These are phyloP conservation scores for Microctenopoma steveboyesi DNA, from an alignment of 2,797 vertebrate genomes.

Conservation along the genomic window DNA sequence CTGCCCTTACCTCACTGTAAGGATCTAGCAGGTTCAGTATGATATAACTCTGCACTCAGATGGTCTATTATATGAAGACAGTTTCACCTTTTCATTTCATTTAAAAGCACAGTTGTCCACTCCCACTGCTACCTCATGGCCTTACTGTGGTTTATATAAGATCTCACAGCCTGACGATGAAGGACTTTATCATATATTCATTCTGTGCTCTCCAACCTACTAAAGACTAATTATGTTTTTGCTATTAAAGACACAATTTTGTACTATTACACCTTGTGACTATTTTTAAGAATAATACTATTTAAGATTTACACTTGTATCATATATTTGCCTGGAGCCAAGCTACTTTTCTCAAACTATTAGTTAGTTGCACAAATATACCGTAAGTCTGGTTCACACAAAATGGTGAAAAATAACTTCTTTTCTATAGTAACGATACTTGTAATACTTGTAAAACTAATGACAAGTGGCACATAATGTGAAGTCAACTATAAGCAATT, in stretches of 20 bases:
- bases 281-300: constrained; percentile 12
- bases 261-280: constrained; percentile 24
- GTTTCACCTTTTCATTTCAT: constrained; percentile 65
- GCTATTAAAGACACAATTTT: constrained; percentile 26
- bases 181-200: constrained; percentile 42
- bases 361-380: constrained; percentile 9
- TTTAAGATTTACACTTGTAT: constrained; percentile 32
- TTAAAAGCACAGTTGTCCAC: constrained; percentile 52
- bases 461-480: no score
- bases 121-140: constrained; percentile 44
- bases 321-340: constrained; percentile 1
- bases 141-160: constrained; percentile 53
- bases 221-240: constrained; percentile 37
- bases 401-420: no score
- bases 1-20: constrained; percentile 26
- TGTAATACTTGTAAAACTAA: no score
- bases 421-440: no score
- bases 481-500: no score
- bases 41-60: constrained; percentile 62
- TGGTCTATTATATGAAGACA: constrained; percentile 49
- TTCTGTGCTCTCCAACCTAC: constrained; percentile 44
- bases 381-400: not conserved
- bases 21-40: constrained; percentile 38
- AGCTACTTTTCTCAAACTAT: constrained; percentile 5
- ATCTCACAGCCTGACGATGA: constrained; percentile 38